Base-by-base conservation (phyloP, 2,113 vertebrate genomes). In the Laticauda laticaudata region DNA sequence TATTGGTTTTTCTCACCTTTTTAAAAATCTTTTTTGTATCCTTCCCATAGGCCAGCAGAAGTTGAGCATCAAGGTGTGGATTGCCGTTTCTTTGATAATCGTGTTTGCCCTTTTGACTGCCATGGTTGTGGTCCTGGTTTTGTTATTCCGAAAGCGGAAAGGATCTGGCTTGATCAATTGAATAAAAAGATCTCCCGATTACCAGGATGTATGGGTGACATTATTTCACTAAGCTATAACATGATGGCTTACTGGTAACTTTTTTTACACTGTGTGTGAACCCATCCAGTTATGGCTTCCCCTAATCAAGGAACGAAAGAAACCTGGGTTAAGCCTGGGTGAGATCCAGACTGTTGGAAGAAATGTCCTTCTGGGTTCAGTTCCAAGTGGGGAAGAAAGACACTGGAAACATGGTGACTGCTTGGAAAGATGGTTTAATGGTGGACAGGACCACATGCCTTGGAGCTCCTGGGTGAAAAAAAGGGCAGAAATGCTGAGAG, bases 111-210 rank as follows among this genome's bases (percentile, higher is more conserved):
- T 87, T 39, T 93, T 26, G 75, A 51, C 92, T 29, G 43, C 14
- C 54, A 3, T 34, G 26, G 92, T 96, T 0, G 29, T 95, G 0
- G 0, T 91, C 7, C 0, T 91, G 4, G 45, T 91, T 93, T 0
- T 92, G 57, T 48, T 93, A 51, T 34, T 94, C 14, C 95, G 94
- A 89, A 92, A 53, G 12, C 5, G 94, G 0, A 96, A 92, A 91
- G 95, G 56, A 95, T 96, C 87, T 0, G 54, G 51, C 0, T 5
- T 48, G 85, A 48, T 92, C 43, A 95, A 96, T 24, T 96, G 96
- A 14, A 43, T 12, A 57, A 97, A 64, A 96, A 96, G 95, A 96
- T 95, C 8, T 20, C 4, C 15, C 1, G n/a, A 18, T 61, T 5
- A 10, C 23, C 59, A 55, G 48, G 43, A 8, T 55, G 57, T 34